Percentiles rank a stretch among this genome's conserved stretches.
Evolutionary conservation across 2,113 vertebrate species (phyloP).

Genomic region (Upupa epops): DNA sequence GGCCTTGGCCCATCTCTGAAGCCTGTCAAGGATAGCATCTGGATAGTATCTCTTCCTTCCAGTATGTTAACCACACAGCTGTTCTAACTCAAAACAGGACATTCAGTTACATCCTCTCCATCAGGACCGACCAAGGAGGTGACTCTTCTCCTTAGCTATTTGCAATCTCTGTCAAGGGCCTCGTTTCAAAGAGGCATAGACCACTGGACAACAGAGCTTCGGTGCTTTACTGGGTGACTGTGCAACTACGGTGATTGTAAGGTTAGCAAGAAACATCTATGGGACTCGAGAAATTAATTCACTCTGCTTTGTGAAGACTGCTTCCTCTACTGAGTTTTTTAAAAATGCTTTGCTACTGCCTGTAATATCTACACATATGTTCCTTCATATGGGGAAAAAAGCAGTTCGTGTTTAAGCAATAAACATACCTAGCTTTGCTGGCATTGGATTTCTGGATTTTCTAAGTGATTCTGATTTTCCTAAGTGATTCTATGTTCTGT

Average conservation of each 20-base stretch:
- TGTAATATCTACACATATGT: too few species aligned
- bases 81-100: too few species aligned
- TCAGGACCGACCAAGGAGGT: background rate
- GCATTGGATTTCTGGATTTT: background rate
- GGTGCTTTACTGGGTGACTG: background rate
- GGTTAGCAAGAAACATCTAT: background rate
- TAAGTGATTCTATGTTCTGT: background rate
- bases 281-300: background rate
- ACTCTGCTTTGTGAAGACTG: background rate
- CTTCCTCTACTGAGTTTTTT: background rate
- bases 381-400: background rate
- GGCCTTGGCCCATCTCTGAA: too few species aligned
- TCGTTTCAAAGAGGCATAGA: background rate
- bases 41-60: too few species aligned
- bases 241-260: background rate
- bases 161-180: background rate
- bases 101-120: background rate
- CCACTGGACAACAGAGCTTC: background rate
- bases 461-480: background rate
- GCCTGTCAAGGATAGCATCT: too few species aligned
- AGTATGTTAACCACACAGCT: too few species aligned
- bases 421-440: background rate
- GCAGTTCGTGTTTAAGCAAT: background rate
- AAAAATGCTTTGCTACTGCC: too few species aligned
- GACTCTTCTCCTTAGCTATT: background rate